Evolutionary conservation across 2,797 vertebrate species (phyloP).

Genomic region (Nyctibius grandis): DNA sequence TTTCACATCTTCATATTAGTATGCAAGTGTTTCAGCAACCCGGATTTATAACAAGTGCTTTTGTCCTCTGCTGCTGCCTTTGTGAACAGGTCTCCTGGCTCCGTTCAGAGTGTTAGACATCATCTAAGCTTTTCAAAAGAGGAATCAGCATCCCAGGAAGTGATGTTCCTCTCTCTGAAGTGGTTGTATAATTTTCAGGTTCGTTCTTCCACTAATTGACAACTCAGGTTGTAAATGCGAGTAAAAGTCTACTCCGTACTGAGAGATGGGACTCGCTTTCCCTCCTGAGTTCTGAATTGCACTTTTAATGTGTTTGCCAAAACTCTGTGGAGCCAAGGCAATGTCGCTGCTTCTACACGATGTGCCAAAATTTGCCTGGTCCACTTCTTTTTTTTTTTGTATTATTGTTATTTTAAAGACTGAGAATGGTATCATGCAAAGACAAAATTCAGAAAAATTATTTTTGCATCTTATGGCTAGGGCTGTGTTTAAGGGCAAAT

Average conservation of each 20-base stretch:
- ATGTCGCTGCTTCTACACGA: accelerated
- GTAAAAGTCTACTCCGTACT: not conserved
- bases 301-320: not conserved
- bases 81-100: not conserved
- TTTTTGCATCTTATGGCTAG: not conserved
- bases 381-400: not conserved
- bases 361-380: not conserved
- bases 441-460: not conserved
- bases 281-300: not conserved
- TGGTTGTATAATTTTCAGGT: not conserved
- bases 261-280: not conserved
- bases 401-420: not conserved
- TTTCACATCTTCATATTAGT: not conserved
- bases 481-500: not conserved
- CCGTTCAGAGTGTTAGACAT: not conserved
- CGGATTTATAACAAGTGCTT: not conserved
- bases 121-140: not conserved
- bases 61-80: not conserved
- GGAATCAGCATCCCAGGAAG: not conserved
- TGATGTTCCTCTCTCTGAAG: not conserved
- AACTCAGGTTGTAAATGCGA: not conserved
- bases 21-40: not conserved
- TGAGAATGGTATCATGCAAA: not conserved
- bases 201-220: not conserved
- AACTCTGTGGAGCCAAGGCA: not conserved